Conservation (phyloP, 1,140 invertebrate genomes). For the Drosophila kurseongensis region DNA sequence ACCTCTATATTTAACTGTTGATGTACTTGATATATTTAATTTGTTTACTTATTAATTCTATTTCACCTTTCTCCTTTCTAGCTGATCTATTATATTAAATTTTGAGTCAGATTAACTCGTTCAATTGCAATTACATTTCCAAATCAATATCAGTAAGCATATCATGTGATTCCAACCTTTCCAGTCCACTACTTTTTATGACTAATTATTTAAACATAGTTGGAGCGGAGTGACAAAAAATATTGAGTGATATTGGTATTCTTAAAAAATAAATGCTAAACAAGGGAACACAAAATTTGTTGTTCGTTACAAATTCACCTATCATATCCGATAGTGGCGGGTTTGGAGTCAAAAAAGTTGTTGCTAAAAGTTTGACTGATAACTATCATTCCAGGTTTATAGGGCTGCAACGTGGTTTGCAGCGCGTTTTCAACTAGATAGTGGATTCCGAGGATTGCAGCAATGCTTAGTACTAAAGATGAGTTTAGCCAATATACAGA, state of each 20-base stretch:
- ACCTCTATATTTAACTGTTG: conserved; percentile 58
- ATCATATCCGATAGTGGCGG: neutral
- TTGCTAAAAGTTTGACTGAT: neutral
- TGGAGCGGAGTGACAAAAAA: conserved; percentile 6
- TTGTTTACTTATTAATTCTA: conserved; percentile 75
- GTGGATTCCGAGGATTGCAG: conserved; percentile 25
- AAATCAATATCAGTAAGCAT: conserved; percentile 28
- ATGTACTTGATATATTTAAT: conserved; percentile 57
- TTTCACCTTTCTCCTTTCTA: conserved; percentile 77
- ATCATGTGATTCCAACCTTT: conserved; percentile 2
- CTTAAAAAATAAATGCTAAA: neutral
- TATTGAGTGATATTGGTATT: conserved; percentile 13
- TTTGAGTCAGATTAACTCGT: conserved; percentile 26
- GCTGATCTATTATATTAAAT: conserved; percentile 55
- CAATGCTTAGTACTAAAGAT: conserved; percentile 14
- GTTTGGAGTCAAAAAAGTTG: neutral
- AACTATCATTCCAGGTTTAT: neutral
- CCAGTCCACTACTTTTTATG: conserved; percentile 15
- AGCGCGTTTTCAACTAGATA: conserved; percentile 8
- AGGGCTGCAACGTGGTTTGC: neutral
- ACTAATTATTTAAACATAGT: conserved; percentile 7
- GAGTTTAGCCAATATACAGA: conserved; percentile 17
- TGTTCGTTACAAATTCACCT: conserved; percentile 21
- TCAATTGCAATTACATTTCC: conserved; percentile 37
- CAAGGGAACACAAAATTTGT: neutral